phyloP scores from a whole-genome alignment of 2,888 invertebrate species.

The Tortricodes alternella region DNA sequence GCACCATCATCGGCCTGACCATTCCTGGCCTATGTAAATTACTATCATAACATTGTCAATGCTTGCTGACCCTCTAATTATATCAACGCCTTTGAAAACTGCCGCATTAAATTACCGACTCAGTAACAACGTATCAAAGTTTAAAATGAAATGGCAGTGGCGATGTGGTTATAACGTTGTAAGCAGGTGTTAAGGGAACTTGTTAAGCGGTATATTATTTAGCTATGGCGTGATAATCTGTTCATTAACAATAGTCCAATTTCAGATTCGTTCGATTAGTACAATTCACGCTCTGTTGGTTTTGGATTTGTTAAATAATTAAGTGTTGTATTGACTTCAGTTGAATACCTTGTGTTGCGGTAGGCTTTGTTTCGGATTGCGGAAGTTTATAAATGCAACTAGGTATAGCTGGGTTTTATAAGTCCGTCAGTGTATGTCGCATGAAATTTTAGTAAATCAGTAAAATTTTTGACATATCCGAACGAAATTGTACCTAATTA shows the following conservation, averaged over 20 bases:
- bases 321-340: conserved; percentile 18
- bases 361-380: conserved; percentile 5
- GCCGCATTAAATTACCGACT: conserved; percentile 25
- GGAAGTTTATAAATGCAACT: conserved; percentile 4
- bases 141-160: neutral
- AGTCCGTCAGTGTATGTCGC: too few relatives aligned
- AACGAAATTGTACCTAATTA: too few relatives aligned
- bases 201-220: conserved; percentile 34
- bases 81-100: conserved; percentile 8
- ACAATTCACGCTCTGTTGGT: conserved; percentile 52
- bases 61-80: conserved; percentile 29
- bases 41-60: conserved; percentile 52
- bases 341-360: conserved; percentile 1
- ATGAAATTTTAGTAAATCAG: too few relatives aligned
- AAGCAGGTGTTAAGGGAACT: conserved; percentile 17
- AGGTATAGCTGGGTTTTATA: neutral
- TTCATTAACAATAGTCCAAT: conserved; percentile 50
- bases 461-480: too few relatives aligned
- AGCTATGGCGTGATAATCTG: conserved; percentile 52
- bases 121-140: neutral
- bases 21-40: conserved; percentile 55
- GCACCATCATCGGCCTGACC: conserved; percentile 39
- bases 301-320: conserved; percentile 38
- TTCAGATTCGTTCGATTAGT: conserved; percentile 56
- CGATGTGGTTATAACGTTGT: conserved; percentile 4